These are phyloP conservation scores for Rhinolophus sinicus DNA, from an alignment of 2,113 vertebrate genomes.

Conservation along the genomic window DNA sequence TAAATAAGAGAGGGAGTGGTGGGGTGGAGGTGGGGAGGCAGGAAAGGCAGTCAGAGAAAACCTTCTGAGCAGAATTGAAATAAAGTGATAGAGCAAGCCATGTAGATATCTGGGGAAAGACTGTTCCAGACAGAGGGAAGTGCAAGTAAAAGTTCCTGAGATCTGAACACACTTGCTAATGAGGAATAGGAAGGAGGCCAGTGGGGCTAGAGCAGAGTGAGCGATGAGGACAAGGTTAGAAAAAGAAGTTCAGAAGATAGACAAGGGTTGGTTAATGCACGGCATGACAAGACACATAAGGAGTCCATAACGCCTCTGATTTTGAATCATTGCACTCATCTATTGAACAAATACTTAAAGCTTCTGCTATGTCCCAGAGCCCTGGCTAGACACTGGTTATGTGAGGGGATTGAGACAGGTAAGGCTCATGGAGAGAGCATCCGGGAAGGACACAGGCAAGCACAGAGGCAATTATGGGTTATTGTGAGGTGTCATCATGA, in stretches of 20 bases:
- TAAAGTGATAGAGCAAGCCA: background rate
- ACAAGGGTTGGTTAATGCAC: background rate
- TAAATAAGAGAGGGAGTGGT: background rate
- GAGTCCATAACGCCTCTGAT: background rate
- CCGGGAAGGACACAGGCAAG: background rate
- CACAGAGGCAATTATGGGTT: background rate
- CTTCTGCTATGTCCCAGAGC: background rate
- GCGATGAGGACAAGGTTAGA: background rate
- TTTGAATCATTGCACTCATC: background rate
- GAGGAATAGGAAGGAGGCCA: background rate
- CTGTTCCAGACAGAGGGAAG: background rate
- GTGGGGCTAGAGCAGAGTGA: background rate
- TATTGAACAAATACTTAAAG: background rate
- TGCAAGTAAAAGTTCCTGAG: background rate
- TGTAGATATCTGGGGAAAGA: background rate
- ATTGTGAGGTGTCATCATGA: background rate
- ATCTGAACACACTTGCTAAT: accelerated
- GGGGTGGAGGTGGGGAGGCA: background rate
- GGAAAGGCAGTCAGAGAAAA: background rate
- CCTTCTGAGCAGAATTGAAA: background rate
- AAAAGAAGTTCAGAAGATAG: background rate
- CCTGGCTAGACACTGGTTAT: no score
- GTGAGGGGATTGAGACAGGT: background rate
- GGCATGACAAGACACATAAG: background rate
- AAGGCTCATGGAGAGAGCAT: accelerated